phyloP scores from a whole-genome alignment of 2,797 vertebrate genomes.

The Sarcophilus harrisii region DNA sequence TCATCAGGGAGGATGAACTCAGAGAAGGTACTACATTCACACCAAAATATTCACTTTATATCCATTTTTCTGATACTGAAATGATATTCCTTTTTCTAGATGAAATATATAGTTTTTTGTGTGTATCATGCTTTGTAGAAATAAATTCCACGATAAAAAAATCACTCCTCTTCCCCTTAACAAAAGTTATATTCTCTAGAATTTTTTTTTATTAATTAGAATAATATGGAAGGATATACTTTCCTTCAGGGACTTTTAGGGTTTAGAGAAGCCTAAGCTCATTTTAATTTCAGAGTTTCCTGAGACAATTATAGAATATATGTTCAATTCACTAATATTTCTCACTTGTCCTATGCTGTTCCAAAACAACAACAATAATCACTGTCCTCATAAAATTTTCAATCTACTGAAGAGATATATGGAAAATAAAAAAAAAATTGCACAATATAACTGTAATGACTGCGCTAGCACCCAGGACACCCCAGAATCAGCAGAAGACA shows the following conservation, averaged over 20 bases:
- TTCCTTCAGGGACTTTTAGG: not conserved
- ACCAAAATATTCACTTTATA: slow-evolving; percentile 25
- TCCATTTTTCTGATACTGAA: not conserved
- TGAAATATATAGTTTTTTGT: slow-evolving; percentile 47
- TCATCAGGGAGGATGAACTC: not conserved
- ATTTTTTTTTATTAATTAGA: not conserved
- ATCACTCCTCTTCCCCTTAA: not conserved
- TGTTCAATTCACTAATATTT: not conserved
- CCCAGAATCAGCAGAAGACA: no score
- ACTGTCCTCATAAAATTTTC: not conserved
- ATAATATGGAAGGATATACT: not conserved
- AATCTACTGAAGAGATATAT: not conserved
- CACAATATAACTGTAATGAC: no score
- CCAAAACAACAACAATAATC: not conserved
- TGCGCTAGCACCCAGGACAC: no score
- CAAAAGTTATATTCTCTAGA: slow-evolving; percentile 20
- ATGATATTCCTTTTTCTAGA: slow-evolving; percentile 31
- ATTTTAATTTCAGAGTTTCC: not conserved
- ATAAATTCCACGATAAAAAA: slow-evolving; percentile 41
- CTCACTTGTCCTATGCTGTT: not conserved
- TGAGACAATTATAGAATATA: not conserved
- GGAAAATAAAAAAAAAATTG: not conserved
- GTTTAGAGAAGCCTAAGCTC: not conserved
- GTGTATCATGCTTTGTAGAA: slow-evolving; percentile 48
- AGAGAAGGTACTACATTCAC: not conserved